Conservation (phyloP, 2,113 vertebrate genomes). For the Corythornis vintsioides region DNA sequence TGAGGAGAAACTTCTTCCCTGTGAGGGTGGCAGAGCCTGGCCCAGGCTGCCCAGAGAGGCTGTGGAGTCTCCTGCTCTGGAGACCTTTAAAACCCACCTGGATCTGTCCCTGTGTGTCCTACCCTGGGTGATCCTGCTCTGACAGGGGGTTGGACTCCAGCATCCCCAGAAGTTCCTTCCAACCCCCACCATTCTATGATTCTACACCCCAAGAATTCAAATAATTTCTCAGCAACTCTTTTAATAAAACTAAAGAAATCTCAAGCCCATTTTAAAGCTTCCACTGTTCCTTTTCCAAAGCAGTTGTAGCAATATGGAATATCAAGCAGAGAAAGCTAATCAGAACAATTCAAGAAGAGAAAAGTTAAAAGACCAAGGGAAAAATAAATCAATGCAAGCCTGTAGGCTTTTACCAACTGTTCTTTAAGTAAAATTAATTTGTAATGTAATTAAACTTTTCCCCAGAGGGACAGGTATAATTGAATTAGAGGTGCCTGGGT, state of each 20-base stretch:
- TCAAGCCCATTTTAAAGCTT: not conserved
- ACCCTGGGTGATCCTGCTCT: too few species aligned
- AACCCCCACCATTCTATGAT: too few species aligned
- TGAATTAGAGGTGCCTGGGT: constrained; percentile 52
- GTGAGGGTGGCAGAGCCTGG: too few species aligned
- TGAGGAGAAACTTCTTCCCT: too few species aligned
- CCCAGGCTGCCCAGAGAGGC: too few species aligned
- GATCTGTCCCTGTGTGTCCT: too few species aligned
- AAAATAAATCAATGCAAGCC: constrained; percentile 52
- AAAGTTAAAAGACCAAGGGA: constrained; percentile 36
- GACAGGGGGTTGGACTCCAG: too few species aligned
- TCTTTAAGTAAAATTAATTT: constrained; percentile 62
- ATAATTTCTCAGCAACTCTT: not conserved
- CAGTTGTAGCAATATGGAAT: not conserved
- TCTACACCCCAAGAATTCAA: not conserved
- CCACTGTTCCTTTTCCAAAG: not conserved
- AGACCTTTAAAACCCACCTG: too few species aligned
- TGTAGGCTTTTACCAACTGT: constrained; percentile 26
- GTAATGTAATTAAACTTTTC: constrained; percentile 60
- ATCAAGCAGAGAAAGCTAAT: constrained; percentile 39
- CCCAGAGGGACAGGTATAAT: constrained; percentile 53
- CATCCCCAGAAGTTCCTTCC: too few species aligned
- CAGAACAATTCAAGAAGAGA: constrained; percentile 37
- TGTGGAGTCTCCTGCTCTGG: too few species aligned
- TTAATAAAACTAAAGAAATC: not conserved